phyloP scores from a whole-genome alignment of 2,113 vertebrate genomes.

The Hassar affinis region DNA sequence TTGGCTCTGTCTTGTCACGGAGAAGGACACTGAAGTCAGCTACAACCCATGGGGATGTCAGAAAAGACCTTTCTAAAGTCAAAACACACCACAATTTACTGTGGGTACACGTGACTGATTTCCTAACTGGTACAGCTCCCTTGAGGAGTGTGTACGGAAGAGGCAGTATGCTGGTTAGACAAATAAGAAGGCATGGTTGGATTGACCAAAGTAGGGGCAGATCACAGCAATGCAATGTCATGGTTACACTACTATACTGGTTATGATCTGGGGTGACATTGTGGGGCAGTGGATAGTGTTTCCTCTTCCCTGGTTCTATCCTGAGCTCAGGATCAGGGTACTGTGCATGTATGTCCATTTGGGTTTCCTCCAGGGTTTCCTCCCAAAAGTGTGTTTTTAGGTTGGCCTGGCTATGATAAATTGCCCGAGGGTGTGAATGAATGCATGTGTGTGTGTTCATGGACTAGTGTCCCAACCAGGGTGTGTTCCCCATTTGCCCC shows the following conservation, averaged over 20 bases:
- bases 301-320: background rate
- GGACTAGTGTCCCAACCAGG: background rate
- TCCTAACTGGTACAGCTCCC: background rate
- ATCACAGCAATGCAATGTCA: background rate
- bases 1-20: background rate
- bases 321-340: background rate
- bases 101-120: background rate
- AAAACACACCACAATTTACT: background rate
- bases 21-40: background rate
- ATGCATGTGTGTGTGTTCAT: background rate
- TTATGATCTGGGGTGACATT: background rate
- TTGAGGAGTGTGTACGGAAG: background rate
- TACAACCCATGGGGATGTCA: background rate
- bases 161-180: background rate
- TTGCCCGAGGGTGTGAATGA: background rate
- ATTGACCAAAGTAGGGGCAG: background rate
- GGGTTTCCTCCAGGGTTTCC: background rate
- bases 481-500: background rate
- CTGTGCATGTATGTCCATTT: background rate
- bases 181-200: background rate
- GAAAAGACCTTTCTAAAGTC: background rate
- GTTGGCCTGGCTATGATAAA: background rate
- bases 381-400: background rate
- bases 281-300: background rate
- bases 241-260: background rate